These are phyloP conservation scores for Nemotelus pantherinus DNA, from an alignment of 2,888 invertebrate genomes.

Conservation along the genomic window DNA sequence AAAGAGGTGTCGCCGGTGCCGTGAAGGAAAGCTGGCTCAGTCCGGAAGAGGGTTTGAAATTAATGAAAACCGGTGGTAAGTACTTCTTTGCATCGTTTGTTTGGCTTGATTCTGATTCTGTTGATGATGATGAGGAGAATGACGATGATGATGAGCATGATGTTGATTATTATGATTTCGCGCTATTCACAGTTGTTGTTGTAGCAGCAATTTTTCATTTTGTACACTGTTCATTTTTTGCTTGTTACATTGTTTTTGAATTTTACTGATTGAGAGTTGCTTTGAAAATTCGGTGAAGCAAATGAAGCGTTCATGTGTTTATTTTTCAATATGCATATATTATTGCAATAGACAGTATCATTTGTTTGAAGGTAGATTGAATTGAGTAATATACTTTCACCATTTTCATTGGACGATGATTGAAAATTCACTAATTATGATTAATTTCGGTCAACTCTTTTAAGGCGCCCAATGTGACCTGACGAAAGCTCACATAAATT, in stretches of 20 bases:
- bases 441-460: no score
- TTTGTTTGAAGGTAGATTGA: no score
- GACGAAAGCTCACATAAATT: no score
- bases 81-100: slow-evolving; percentile 36
- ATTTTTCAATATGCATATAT: no score
- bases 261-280: background rate
- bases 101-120: background rate
- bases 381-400: no score
- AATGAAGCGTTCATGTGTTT: no score
- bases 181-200: background rate
- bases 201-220: background rate
- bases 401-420: no score
- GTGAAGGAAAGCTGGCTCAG: slow-evolving; percentile 65
- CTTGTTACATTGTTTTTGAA: background rate
- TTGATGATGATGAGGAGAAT: background rate
- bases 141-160: background rate
- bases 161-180: slow-evolving; percentile 28
- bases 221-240: slow-evolving; percentile 26
- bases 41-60: slow-evolving; percentile 68
- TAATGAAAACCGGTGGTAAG: slow-evolving; percentile 69
- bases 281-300: no score
- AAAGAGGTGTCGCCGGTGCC: background rate
- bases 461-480: no score
- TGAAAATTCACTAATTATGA: no score
- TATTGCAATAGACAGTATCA: no score